A percentile compares a stretch with the other conserved stretches of the same genome.
These are phyloP conservation scores for Tachysurus vachellii DNA, from an alignment of 2,113 vertebrate genomes.

Conservation along the genomic window DNA sequence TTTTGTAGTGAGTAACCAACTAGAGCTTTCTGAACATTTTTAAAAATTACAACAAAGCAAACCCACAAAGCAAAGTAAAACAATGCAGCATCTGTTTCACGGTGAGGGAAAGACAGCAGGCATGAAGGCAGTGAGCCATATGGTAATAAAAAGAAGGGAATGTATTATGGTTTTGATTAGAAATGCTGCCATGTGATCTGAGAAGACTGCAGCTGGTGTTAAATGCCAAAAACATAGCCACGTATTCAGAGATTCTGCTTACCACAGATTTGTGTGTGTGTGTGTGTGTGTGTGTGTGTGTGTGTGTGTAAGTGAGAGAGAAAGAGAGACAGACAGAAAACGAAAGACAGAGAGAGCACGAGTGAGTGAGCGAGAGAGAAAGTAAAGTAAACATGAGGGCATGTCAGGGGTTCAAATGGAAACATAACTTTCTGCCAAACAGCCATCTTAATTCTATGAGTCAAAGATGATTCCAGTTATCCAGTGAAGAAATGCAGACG, in stretches of 20 bases:
- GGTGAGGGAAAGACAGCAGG: slow-evolving; percentile 18
- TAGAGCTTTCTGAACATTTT: not conserved
- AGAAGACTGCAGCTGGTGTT: slow-evolving; percentile 58
- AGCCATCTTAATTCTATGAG: not conserved
- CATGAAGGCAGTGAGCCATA: slow-evolving; percentile 12
- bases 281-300: slow-evolving; percentile 40
- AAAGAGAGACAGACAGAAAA: not conserved
- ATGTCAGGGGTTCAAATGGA: slow-evolving; percentile 29
- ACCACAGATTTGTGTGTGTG: slow-evolving; percentile 51
- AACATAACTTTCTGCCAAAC: slow-evolving; percentile 19
- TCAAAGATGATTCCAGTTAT: not conserved
- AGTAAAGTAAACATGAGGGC: slow-evolving; percentile 24
- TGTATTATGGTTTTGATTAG: slow-evolving; percentile 65
- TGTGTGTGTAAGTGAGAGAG: slow-evolving; percentile 5
- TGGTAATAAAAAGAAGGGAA: slow-evolving; percentile 40
- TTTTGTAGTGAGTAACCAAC: not conserved
- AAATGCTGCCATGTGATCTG: slow-evolving; percentile 62
- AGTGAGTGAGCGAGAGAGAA: not conserved
- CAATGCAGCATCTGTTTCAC: slow-evolving; percentile 10
- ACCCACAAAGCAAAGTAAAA: slow-evolving; percentile 17
- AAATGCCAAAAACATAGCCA: slow-evolving; percentile 57
- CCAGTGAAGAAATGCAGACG: not conserved
- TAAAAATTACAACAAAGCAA: slow-evolving; percentile 13
- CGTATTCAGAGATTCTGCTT: slow-evolving; percentile 59
- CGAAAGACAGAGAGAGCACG: not conserved